These are phyloP conservation scores for Anser cygnoides DNA, from an alignment of 2,113 vertebrate species.

Conservation along the genomic window DNA sequence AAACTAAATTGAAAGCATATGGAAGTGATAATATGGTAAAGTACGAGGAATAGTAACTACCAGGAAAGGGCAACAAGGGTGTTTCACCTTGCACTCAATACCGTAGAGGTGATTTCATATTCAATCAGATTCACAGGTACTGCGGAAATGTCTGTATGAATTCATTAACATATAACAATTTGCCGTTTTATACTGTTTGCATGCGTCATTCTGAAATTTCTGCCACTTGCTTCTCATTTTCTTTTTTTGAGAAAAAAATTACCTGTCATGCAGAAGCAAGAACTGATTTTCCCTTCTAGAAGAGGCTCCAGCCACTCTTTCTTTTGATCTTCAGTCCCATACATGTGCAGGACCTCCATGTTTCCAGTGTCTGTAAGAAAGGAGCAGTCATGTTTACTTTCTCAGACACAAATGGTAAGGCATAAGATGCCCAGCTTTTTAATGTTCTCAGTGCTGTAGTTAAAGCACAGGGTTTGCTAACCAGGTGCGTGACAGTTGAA, in stretches of 20 bases:
- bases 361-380: conserved; percentile 88
- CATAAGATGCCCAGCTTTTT: background rate
- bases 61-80: background rate
- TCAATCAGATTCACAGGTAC: background rate
- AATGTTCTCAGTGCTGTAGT: background rate
- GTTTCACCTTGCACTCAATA: background rate
- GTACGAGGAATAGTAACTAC: background rate
- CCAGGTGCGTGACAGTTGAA: conserved; percentile 97
- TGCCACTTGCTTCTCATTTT: background rate
- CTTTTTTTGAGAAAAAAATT: background rate
- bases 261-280: conserved; percentile 98
- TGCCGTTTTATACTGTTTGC: background rate
- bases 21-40: background rate
- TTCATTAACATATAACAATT: background rate
- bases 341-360: conserved; percentile 94
- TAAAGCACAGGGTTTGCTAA: conserved; percentile 24
- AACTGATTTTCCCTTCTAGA: conserved; percentile 86
- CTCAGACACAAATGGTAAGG: background rate
- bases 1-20: background rate
- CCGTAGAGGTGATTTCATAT: background rate
- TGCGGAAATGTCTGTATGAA: background rate
- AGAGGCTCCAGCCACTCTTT: conserved; percentile 90
- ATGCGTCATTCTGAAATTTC: background rate
- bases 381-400: background rate
- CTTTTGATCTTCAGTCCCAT: conserved; percentile 91